Base-by-base conservation (phyloP, 2,888 invertebrate genomes). In the Harpagoxenus sublaevis region DNA sequence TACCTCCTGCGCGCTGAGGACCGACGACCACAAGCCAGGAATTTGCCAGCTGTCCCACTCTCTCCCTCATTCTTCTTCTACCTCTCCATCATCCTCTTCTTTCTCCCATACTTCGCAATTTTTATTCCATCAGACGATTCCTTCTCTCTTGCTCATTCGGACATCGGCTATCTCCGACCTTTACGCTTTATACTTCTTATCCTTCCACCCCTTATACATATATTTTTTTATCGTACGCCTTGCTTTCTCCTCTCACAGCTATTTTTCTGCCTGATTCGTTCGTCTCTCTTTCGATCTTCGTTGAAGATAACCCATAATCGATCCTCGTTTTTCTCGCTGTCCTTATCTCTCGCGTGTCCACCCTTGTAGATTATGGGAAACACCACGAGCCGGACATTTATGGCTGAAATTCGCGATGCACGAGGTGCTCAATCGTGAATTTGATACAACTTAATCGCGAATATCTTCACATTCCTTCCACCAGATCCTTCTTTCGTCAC, bases 371-470 rank as follows among this genome's bases (percentile, higher is more conserved):
- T 94, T 94, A 93, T 92, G 92, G 92, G 91, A 92, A 92, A 92
- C 92, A 91, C 92, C 90, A 85, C 86, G 85, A 84, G 78, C 84
- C 81, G 86, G 92, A 94, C 93, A 89, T 94, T 94, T 93, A 93
- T 92, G 89, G 92, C 92, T n/a, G 90, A 90, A 92, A 89, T 92
- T 92, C 92, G 91, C 92, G 92, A 92, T 89, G 89, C 92, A 90
- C 88, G 90, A 91, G 92, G 88, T 90, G 89, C 93, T 93, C 91
- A 92, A 93, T 93, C 92, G 91, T 89, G 90, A 91, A 92, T 94
- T 94, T 92, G 92, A 93, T 94, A 94, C 93, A 93, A 94, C 94
- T 94, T 94, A 94, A 94, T 94, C 93, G 93, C 89, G 86, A 86
- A 89, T 89, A 88, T 87, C 86, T 89, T 88, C 84, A 84, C 89